Percentiles rank a stretch among this genome's conserved stretches.
Conservation (phyloP, 2,113 vertebrate species). For the Apteryx owenii region DNA sequence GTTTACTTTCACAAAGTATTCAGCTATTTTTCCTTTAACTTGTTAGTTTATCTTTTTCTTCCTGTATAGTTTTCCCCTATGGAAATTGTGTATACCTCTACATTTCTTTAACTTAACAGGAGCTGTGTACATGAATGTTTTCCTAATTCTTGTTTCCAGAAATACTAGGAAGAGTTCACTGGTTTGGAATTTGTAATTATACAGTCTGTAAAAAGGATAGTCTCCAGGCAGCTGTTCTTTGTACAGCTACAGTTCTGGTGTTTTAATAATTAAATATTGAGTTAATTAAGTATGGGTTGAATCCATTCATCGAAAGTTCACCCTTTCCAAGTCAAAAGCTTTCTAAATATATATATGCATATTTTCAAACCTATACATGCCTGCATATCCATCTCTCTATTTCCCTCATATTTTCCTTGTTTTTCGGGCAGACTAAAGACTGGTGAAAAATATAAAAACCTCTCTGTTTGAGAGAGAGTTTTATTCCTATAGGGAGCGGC, state of each 20-base stretch:
- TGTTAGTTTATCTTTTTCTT: not conserved
- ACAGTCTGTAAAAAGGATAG: not conserved
- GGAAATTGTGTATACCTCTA: not conserved
- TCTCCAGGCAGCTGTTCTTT: not conserved
- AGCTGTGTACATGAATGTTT: fast-evolving
- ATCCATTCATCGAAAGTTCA: not conserved
- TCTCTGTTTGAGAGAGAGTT: not conserved
- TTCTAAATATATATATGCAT: not conserved
- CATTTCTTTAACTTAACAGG: not conserved
- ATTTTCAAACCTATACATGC: not conserved
- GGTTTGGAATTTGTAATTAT: not conserved
- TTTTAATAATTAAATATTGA: slow-evolving; percentile 32
- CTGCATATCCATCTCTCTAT: not conserved
- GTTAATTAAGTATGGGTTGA: not conserved
- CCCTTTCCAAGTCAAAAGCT: not conserved
- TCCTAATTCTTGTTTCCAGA: not conserved
- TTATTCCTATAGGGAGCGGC: not conserved
- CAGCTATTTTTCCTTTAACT: not conserved
- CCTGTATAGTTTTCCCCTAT: not conserved
- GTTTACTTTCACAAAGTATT: not conserved
- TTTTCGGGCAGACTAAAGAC: not conserved
- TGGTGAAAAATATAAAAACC: not conserved
- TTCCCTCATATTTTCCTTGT: not conserved
- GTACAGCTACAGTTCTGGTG: not conserved
- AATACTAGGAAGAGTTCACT: not conserved